Evolutionary conservation across 2,888 invertebrate species (phyloP), one percentile per base, ranked within the genome.

Genomic region (Glomeris marginata): DNA sequence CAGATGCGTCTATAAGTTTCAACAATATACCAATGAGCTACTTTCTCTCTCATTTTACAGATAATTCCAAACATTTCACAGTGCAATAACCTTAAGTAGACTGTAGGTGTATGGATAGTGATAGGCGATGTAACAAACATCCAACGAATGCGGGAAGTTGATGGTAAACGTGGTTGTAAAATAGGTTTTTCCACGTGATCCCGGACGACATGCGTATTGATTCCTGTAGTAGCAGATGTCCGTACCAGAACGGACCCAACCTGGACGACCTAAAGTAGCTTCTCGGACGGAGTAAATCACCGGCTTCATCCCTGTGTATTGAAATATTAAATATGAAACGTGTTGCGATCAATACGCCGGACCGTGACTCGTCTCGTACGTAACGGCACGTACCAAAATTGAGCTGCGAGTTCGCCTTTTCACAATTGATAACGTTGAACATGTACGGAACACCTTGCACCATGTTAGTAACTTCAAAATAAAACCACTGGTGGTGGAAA

Each of bases 71-170:
- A 37, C 15, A 36, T 36, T 51, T 11, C 56, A 48, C 57, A 56
- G 52, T 35, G 49, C 45, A 57, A 65, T 67, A 59, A 81, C 80
- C 78, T 81, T 72, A 62, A 85, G 70, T 66, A 77, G 77, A 16
- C 82, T 78, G 63, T 84, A 87, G 0, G 85, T 83, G 66, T 82
- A 88, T 0, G 88, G 88, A 64, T 80, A 87, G 67, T 88, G 86
- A 63, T 87, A 88, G 2, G 87, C 86, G 53, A 88, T 65, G 66
- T 88, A 88, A 64, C 84, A 83, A 46, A 85, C 75, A 63, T 88
- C 88, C 54, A 77, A 74, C 46, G 72, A 68, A 65, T 84, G 79
- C 4, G 77, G 77, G 66, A 88, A 87, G 44, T 72, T 75, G 34
- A 88, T 72, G 57, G 77, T 80, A 69, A 88, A 87, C 2, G 84